A percentile compares a stretch with the other conserved stretches of the same genome.
These are phyloP conservation scores for Bubalus kerabau DNA, from an alignment of 2,113 vertebrate species.

Conservation along the genomic window DNA sequence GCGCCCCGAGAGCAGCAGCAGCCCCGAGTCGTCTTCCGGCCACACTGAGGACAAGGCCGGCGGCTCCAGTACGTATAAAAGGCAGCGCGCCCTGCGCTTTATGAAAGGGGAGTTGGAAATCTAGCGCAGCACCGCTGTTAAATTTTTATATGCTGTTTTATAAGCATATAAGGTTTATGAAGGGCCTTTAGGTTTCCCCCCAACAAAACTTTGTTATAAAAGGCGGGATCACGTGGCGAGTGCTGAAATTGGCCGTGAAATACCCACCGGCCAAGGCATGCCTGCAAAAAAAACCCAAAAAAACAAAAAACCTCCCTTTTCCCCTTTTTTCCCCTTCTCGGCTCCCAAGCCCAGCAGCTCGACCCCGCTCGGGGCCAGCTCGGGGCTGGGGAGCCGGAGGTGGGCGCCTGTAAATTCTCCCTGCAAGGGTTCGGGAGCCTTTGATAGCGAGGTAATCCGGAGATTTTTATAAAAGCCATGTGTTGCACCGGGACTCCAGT, in stretches of 20 bases:
- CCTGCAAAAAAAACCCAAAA: constrained; percentile 73
- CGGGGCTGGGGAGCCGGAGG: constrained; percentile 77
- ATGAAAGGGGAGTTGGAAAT: constrained; percentile 87
- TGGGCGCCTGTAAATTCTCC: constrained; percentile 81
- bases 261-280: constrained; percentile 87
- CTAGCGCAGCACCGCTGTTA: constrained; percentile 93
- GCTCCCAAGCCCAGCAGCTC: constrained; percentile 59
- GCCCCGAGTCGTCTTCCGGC: constrained; percentile 95
- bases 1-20: constrained; percentile 90
- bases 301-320: constrained; percentile 42
- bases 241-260: constrained; percentile 99
- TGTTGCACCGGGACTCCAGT: constrained; percentile 81
- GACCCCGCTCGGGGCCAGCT: constrained; percentile 73
- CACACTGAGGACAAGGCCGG: constrained; percentile 95
- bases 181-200: constrained; percentile 96
- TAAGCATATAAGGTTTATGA: constrained; percentile 99
- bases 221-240: constrained; percentile 97
- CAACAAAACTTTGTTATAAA: constrained; percentile 99
- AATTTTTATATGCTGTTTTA: constrained; percentile 99
- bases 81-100: constrained; percentile 87
- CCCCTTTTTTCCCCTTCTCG: constrained; percentile 28
- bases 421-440: constrained; percentile 77
- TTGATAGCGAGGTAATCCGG: constrained; percentile 83
- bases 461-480: constrained; percentile 88
- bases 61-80: constrained; percentile 95